Evolutionary conservation across 2,888 invertebrate genomes (phyloP).

Genomic region (Deroplatys truncata): DNA sequence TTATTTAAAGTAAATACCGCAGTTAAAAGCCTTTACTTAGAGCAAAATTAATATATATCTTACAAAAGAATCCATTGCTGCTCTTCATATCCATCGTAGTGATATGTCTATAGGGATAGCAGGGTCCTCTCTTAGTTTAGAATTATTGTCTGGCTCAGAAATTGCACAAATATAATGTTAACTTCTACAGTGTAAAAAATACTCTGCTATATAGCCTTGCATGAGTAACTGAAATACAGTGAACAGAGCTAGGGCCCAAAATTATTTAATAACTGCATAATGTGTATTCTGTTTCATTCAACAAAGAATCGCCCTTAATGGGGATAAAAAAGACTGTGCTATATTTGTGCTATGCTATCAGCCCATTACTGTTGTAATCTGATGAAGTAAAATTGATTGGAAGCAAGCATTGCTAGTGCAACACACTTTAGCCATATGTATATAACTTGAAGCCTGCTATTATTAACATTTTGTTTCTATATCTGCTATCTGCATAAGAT

Average conservation of each 20-base stretch:
- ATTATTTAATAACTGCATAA: background rate
- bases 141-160: background rate
- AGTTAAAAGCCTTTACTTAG: background rate
- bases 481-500: background rate
- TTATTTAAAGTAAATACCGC: background rate
- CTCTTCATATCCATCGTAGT: background rate
- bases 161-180: background rate
- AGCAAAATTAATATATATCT: too few relatives aligned
- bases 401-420: background rate
- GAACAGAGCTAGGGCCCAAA: background rate
- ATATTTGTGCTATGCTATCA: background rate
- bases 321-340: background rate
- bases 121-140: background rate
- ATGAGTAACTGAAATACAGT: background rate
- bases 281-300: background rate
- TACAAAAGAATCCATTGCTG: background rate
- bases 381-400: background rate
- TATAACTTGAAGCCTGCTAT: background rate
- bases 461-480: background rate
- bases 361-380: background rate
- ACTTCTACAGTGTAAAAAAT: background rate
- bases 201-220: background rate
- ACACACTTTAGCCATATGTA: background rate
- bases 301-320: background rate
- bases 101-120: background rate